Conservation (phyloP, 2,113 vertebrate species). For the Typhlomys cinereus region DNA sequence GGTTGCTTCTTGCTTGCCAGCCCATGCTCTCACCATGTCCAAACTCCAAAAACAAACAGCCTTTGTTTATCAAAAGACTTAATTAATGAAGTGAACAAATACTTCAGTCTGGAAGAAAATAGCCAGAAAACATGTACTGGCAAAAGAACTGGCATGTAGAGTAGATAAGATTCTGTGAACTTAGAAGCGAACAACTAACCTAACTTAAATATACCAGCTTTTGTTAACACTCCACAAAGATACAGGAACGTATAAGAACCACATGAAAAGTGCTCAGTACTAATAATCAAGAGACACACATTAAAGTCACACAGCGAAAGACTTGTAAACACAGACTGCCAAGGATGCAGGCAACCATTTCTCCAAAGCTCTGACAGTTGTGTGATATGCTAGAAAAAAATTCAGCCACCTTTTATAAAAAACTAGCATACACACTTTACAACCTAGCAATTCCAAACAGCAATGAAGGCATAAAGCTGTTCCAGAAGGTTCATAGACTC, state of each 20-base stretch:
- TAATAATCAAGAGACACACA: not conserved
- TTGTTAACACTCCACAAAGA: not conserved
- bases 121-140: not conserved
- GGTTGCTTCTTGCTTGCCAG: not conserved
- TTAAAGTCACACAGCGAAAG: not conserved
- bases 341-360: not conserved
- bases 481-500: not conserved
- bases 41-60: not conserved
- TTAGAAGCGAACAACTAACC: not conserved
- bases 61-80: not conserved
- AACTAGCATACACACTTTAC: not conserved
- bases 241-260: not conserved
- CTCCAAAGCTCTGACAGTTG: not conserved
- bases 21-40: not conserved
- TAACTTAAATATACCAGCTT: not conserved
- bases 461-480: not conserved
- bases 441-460: not conserved
- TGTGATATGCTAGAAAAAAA: not conserved
- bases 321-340: not conserved
- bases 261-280: not conserved
- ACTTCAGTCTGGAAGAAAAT: not conserved
- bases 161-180: not conserved
- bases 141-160: not conserved
- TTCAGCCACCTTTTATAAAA: not conserved
- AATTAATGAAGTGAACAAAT: not conserved